Base-by-base conservation (phyloP, 2,113 vertebrate species). In the Ciconia maguari region DNA sequence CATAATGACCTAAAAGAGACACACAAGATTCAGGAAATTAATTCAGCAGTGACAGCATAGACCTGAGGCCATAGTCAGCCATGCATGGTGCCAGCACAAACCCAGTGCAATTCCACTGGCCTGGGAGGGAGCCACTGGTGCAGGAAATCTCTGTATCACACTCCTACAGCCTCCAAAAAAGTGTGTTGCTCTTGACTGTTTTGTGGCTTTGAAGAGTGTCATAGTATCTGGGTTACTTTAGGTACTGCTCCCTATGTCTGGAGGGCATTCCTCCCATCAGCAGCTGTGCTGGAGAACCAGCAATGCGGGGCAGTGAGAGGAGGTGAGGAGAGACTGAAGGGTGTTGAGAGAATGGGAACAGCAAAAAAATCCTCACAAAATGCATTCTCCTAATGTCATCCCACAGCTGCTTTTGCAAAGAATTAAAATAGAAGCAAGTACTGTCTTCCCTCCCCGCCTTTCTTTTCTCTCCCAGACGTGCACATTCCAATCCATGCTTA, bases 1-100 rank as follows among this genome's bases (percentile, higher is more conserved):
- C 90, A 99, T 83, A 92, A 99, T 98, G 26, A 99, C 99, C 99
- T 99, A 91, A 74, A 91, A 97, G 77, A 96, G 36, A 89, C 81
- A 84, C 10, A 83, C 0, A 26, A 71, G 7, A 62, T 51, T 86
- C 29, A 51, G 58, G 15, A 92, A 81, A 55, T 74, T 30, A 68
- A 78, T 64, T 94, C 38, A 78, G 30, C 16, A 49, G 7, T 34
- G 27, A 64, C 5, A 74, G 30, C 46, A 77, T 1, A 92, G 51
- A 65, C 34, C 49, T 51, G 11, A 44, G 19, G n/a, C 7, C 30
- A 30, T 1, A 65, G 26, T 34, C 44, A 89, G 54, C 7, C 5
- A 11, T 12, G 13, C 17, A 30, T 3, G 6, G 6, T 72, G 44
- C 13, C 46, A 79, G 41, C 38, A 65, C 15, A 88, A 65, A 83